Evolutionary conservation across 2,888 invertebrate genomes (phyloP).

Genomic region (Bellardia pandia): DNA sequence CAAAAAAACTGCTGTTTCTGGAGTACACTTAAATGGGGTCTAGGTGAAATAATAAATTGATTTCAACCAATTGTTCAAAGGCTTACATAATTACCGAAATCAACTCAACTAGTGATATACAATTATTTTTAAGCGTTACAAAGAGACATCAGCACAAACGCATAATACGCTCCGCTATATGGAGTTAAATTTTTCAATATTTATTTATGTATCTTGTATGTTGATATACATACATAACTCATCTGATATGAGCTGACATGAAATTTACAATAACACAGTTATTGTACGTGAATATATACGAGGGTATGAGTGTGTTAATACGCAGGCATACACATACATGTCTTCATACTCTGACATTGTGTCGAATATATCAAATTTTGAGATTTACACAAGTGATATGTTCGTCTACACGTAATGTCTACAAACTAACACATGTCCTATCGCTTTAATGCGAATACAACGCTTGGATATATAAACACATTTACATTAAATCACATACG

Average conservation of each 20-base stretch:
- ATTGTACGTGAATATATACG: background rate
- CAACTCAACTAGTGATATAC: too few relatives aligned
- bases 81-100: too few relatives aligned
- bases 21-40: too few relatives aligned
- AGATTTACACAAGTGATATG: conserved; percentile 50
- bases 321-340: conserved; percentile 3
- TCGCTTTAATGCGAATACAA: conserved; percentile 51
- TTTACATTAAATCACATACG: background rate
- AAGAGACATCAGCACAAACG: too few relatives aligned
- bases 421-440: conserved; percentile 47
- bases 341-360: conserved; percentile 26
- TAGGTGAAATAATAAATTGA: too few relatives aligned
- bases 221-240: conserved; percentile 4
- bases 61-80: too few relatives aligned
- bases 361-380: conserved; percentile 49
- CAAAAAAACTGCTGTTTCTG: too few relatives aligned
- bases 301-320: background rate
- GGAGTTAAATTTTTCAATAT: background rate
- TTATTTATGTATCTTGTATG: background rate
- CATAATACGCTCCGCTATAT: too few relatives aligned
- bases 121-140: too few relatives aligned
- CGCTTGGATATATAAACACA: conserved; percentile 26
- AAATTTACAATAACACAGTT: conserved; percentile 45
- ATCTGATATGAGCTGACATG: conserved; percentile 50
- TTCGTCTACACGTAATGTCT: conserved; percentile 17